A percentile compares a stretch with the other conserved stretches of the same genome.
phyloP scores from a whole-genome alignment of 1,140 invertebrate species.

The Metaphire vulgaris region DNA sequence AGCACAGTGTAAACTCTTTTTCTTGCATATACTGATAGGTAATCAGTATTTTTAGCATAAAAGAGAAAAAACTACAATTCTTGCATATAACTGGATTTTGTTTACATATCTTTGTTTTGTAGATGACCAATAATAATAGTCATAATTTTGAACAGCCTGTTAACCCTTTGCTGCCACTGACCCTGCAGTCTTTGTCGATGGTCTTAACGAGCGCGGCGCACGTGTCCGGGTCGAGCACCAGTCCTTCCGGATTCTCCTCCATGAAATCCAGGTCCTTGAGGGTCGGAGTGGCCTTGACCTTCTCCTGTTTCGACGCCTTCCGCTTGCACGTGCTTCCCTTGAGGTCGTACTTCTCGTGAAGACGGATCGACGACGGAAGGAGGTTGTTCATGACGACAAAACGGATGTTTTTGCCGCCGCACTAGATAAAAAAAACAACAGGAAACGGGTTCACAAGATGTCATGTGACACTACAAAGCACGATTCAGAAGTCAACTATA shows the following conservation, averaged over 20 bases:
- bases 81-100: too few relatives aligned
- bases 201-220: constrained; percentile 3
- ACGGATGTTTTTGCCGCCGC: constrained; percentile 97
- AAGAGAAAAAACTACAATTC: too few relatives aligned
- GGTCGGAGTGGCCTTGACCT: constrained; percentile 13
- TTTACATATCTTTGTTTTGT: too few relatives aligned
- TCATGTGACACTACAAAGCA: too few relatives aligned
- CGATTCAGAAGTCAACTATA: too few relatives aligned
- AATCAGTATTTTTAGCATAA: too few relatives aligned
- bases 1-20: too few relatives aligned
- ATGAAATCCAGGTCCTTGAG: constrained; percentile 24
- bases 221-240: constrained; percentile 9
- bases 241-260: constrained; percentile 6
- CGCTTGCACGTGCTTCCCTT: constrained; percentile 92
- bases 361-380: constrained; percentile 59
- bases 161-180: too few relatives aligned
- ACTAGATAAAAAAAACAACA: constrained; percentile 54
- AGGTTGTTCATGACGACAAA: constrained; percentile 99
- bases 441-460: too few relatives aligned
- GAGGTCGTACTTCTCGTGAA: constrained; percentile 57
- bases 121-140: too few relatives aligned
- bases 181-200: constrained; percentile 19
- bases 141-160: too few relatives aligned
- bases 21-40: too few relatives aligned
- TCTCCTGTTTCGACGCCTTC: constrained; percentile 21